phyloP scores from a whole-genome alignment of 2,797 vertebrate genomes.

The Melanotaenia maccullochi region DNA sequence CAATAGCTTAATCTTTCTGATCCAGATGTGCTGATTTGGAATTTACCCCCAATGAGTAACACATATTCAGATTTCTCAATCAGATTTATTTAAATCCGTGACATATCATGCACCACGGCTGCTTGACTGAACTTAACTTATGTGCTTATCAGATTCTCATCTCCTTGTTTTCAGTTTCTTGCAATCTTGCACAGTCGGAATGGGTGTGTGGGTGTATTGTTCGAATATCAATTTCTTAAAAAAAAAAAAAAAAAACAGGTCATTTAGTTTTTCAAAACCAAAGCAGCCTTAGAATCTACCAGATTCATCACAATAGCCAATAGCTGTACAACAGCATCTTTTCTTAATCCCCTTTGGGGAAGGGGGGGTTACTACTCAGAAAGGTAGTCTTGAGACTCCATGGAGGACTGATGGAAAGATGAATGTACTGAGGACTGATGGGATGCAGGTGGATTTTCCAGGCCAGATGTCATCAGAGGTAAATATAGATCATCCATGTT shows the following conservation, averaged over 20 bases:
- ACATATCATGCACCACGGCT: conserved; percentile 52
- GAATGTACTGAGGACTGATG: conserved; percentile 60
- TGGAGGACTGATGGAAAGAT: conserved; percentile 72
- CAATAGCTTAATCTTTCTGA: neutral
- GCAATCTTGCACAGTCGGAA: conserved; percentile 1
- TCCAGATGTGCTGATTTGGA: neutral
- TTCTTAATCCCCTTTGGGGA: neutral
- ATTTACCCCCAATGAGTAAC: neutral
- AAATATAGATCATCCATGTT: conserved; percentile 92
- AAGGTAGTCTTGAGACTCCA: conserved; percentile 74
- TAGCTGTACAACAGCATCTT: conserved; percentile 12
- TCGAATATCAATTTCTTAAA: conserved; percentile 8
- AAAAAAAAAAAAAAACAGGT: conserved; percentile 5
- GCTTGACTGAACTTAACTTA: neutral
- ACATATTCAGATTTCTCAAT: neutral
- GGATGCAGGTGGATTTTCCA: conserved; percentile 75
- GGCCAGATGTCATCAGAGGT: conserved; percentile 87
- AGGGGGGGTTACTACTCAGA: conserved; percentile 57
- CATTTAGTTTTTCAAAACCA: neutral
- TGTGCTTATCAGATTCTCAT: neutral
- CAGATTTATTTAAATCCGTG: conserved; percentile 44
- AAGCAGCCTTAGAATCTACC: conserved; percentile 19
- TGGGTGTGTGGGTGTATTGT: conserved; percentile 3
- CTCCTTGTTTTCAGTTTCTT: neutral
- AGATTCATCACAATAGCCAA: conserved; percentile 22